Conservation (phyloP, 2,113 vertebrate genomes). For the Nothobranchius furzeri region DNA sequence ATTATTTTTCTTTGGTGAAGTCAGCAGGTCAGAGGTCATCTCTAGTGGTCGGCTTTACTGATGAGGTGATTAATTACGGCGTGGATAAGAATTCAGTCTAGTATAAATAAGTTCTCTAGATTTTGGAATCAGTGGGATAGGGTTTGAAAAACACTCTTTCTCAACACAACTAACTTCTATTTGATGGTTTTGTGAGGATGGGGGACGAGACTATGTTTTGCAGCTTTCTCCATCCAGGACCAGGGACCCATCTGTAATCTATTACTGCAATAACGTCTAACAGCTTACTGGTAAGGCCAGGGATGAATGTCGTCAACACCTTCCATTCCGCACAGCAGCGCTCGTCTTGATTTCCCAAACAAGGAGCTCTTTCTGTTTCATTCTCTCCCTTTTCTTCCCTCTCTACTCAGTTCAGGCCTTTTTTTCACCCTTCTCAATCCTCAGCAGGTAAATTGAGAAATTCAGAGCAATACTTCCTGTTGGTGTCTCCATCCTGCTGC, state of each 20-base stretch:
- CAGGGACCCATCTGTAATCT: neutral
- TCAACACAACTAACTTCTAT: too few relatives aligned
- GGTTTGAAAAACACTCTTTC: too few relatives aligned
- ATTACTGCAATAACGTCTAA: conserved; percentile 57
- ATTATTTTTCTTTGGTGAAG: too few relatives aligned
- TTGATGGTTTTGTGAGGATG: too few relatives aligned
- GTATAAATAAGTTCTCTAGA: neutral
- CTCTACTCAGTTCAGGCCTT: neutral
- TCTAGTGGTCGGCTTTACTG: too few relatives aligned
- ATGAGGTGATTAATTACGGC: too few relatives aligned
- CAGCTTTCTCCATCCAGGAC: too few relatives aligned
- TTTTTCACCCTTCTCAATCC: conserved; percentile 41
- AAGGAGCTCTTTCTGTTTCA: too few relatives aligned
- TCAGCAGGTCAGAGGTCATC: too few relatives aligned
- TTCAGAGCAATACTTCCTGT: conserved; percentile 70
- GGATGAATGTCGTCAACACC: conserved; percentile 53
- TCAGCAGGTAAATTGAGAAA: conserved; percentile 36
- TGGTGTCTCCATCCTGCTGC: conserved; percentile 36
- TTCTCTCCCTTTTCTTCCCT: neutral
- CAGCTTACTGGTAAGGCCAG: conserved; percentile 29
- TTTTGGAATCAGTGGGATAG: too few relatives aligned
- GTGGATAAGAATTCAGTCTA: too few relatives aligned
- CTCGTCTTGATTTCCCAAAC: neutral
- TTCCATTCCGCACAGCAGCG: neutral
- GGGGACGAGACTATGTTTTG: too few relatives aligned